phyloP scores from a whole-genome alignment of 2,888 invertebrate genomes.

The Gastrophysa polygoni region DNA sequence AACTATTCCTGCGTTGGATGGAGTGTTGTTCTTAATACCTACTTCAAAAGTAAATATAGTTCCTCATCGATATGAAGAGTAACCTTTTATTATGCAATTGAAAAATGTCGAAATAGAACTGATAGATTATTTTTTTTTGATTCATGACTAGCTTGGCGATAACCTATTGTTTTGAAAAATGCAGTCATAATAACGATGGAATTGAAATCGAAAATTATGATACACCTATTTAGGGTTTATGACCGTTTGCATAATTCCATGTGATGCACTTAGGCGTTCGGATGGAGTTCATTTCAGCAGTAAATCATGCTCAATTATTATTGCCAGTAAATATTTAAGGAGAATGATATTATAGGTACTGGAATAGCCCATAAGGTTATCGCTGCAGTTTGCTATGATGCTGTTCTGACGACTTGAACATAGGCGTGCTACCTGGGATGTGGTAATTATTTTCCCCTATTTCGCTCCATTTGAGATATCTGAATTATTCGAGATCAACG shows the following conservation, averaged over 20 bases:
- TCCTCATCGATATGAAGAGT: too few species aligned
- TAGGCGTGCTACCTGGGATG: neutral
- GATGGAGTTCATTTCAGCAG: constrained; percentile 16
- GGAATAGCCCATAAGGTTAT: neutral
- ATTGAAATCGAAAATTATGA: too few species aligned
- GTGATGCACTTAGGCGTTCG: neutral
- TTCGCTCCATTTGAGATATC: too few species aligned
- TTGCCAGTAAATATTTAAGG: constrained; percentile 28
- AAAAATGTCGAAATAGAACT: too few species aligned
- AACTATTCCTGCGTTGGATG: too few species aligned
- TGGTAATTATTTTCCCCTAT: neutral
- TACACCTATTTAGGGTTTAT: neutral
- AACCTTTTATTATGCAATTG: too few species aligned
- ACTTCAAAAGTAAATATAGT: too few species aligned
- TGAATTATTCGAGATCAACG: too few species aligned
- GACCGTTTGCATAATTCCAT: neutral
- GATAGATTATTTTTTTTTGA: too few species aligned
- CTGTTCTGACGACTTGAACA: neutral
- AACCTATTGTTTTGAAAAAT: neutral
- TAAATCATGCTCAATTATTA: constrained; percentile 30
- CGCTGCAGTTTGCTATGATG: neutral
- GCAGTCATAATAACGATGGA: neutral
- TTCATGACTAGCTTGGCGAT: neutral
- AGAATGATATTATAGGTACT: neutral
- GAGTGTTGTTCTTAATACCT: too few species aligned